Percentiles rank a stretch among this genome's conserved stretches.
Evolutionary conservation across 2,888 invertebrate species (phyloP).

Genomic region (Acleris cristana): DNA sequence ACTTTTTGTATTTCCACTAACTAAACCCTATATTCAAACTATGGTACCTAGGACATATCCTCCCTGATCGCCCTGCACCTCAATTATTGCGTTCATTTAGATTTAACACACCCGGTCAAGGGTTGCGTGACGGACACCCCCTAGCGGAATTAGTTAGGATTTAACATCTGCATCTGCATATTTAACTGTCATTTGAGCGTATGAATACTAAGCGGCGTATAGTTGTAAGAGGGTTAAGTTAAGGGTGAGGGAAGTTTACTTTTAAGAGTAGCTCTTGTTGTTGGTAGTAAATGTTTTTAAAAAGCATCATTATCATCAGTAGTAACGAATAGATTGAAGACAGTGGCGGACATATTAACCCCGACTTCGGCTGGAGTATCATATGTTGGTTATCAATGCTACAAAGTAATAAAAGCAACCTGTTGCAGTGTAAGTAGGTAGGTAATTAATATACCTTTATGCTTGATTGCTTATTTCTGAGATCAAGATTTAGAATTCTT

Average conservation of each 20-base stretch:
- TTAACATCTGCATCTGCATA: conserved; percentile 52
- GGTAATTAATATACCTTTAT: no score
- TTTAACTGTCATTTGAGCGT: conserved; percentile 34
- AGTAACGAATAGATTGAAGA: no score
- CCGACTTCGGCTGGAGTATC: no score
- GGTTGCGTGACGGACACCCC: conserved; percentile 68
- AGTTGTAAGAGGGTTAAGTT: conserved; percentile 17
- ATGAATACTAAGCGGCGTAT: conserved; percentile 29
- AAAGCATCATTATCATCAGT: no score
- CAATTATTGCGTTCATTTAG: conserved; percentile 83
- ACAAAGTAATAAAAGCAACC: no score
- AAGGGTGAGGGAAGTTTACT: conserved; percentile 15
- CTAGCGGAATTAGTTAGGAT: conserved; percentile 62
- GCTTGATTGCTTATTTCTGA: no score
- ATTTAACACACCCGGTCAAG: conserved; percentile 72
- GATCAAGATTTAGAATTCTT: no score
- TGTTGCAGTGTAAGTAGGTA: no score
- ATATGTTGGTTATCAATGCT: no score
- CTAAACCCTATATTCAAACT: not conserved
- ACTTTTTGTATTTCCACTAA: no score
- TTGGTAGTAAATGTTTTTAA: not conserved
- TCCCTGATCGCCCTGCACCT: conserved; percentile 54
- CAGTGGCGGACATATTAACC: no score
- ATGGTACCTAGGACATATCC: conserved; percentile 40
- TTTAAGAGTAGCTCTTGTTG: conserved; percentile 2